phyloP scores from a whole-genome alignment of 2,113 vertebrate species.

The Columba livia region DNA sequence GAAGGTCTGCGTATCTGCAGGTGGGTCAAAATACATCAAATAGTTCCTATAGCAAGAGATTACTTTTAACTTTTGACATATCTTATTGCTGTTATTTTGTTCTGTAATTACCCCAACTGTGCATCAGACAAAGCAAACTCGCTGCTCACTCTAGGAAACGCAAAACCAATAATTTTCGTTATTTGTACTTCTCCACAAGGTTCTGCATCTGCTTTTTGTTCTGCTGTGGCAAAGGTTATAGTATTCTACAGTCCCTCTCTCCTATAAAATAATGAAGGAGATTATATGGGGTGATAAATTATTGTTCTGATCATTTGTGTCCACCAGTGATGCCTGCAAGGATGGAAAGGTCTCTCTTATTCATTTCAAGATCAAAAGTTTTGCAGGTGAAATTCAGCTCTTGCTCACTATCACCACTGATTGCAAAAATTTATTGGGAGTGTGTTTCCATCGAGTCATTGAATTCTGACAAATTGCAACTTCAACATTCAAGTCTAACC shows the following conservation, averaged over 20 bases:
- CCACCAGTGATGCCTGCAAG: not conserved
- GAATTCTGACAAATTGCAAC: not conserved
- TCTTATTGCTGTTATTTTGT: not conserved
- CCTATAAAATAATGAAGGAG: not conserved
- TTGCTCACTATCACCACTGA: not conserved
- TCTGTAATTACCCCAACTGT: not conserved
- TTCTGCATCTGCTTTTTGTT: not conserved
- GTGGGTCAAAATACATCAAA: not conserved
- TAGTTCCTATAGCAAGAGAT: not conserved
- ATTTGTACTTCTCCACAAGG: not conserved
- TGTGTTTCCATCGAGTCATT: not conserved
- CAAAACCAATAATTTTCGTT: not conserved
- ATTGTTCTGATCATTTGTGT: not conserved
- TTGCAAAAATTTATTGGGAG: not conserved
- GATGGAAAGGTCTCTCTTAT: not conserved
- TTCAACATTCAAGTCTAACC: not conserved
- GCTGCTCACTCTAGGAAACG: not conserved
- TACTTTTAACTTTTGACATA: not conserved
- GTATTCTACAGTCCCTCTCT: not conserved
- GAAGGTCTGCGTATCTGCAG: accelerated
- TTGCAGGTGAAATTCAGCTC: not conserved
- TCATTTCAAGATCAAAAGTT: not conserved
- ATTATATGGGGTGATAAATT: accelerated
- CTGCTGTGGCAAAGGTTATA: not conserved
- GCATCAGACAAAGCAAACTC: not conserved